Base-by-base conservation (phyloP, 2,113 vertebrate species). In the Heteronetta atricapilla region DNA sequence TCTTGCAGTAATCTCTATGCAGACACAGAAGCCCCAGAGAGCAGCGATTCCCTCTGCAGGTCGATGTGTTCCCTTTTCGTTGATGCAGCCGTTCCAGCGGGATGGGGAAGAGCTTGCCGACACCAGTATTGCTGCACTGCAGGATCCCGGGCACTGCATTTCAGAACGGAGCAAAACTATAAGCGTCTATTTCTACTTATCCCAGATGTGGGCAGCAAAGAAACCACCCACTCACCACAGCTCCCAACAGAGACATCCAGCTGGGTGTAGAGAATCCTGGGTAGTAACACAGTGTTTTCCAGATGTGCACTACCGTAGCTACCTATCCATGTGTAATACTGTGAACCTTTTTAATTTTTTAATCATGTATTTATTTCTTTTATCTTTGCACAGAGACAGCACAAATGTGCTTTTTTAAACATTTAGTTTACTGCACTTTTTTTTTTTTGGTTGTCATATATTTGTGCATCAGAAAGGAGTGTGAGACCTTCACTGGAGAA, bases 1-100 rank as follows among this genome's bases (percentile, higher is more conserved):
- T 86, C 64, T 94, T 94, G 34, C 97, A 98, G 98, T 98, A 98
- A 98, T 91, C 93, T 96, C 98, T 97, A 96, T 97, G 98, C 98
- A 97, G 97, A 92, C 93, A 87, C 95, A 72, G 94, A 95, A 89
- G 89, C 91, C 96, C 92, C 82, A 76, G 96, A 97, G 95, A 97
- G 78, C 60, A 96, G 95, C 44, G 33, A 91, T 80, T 95, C 79
- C 83, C 92, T 92, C 86, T 90, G 94, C 97, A 66, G 95, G 95
- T 88, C 33, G 86, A 96, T 75, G 83, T 91, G 91, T 90, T 95
- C 96, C 95, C 95, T 83, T 94, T 88, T 93, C 52, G 82, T 93
- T 87, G 64, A 95, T 82, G 90, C 91, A 86, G 93, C 94, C 50
- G 20, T 94, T 94, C 89, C 40, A 58, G 83, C 63, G 84, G 88